Evolutionary conservation across 2,888 invertebrate species (phyloP), one percentile per base, ranked within the genome.

Genomic region (Tetheella fluctuosa): DNA sequence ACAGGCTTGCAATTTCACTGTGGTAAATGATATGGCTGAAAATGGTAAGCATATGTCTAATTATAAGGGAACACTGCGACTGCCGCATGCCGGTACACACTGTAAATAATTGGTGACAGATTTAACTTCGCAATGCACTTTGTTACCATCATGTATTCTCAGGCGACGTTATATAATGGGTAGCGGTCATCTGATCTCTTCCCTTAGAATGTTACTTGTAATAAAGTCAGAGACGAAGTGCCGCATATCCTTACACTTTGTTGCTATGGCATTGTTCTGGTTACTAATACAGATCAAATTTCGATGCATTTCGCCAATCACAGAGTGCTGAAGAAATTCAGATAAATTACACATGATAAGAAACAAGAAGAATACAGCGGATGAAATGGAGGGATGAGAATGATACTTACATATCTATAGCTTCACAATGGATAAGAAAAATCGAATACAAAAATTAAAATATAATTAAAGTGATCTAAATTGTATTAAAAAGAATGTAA

Each of bases 281-380:
- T 68, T 71, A 76, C 73, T 71, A 70, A 70, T 73, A 71, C 66
- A 59, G 76, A 81, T 79, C 73, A 67, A 63, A 68, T 81, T 81
- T 68, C 78, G 61, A 64, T 69, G 58, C 61, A 62, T 71, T 70
- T 70, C 58, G 59, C 65, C 62, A 64, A 61, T 54, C 34, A 30
- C n/a, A 58, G 60, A 54, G 57, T 58, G 61, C 61, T 61, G 37
- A 20, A 60, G 42, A 63, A 20, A 48, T 48, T 48, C 20, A 48
- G 48, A 20, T 48, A 48, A 20, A 48, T 42, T 39, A 39, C 37
- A 37, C 8, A 30, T 30, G 8, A 10, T 30, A 10, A 30, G 10
- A 30, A 30, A 30, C 30, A 30, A 8, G 10, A 10, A 10, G 2
- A 10, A 30, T 30, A 30, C 30, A 30, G 1, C 30, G 30, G 30